phyloP scores from a whole-genome alignment of 2,113 vertebrate species.

The Nipponia nippon region DNA sequence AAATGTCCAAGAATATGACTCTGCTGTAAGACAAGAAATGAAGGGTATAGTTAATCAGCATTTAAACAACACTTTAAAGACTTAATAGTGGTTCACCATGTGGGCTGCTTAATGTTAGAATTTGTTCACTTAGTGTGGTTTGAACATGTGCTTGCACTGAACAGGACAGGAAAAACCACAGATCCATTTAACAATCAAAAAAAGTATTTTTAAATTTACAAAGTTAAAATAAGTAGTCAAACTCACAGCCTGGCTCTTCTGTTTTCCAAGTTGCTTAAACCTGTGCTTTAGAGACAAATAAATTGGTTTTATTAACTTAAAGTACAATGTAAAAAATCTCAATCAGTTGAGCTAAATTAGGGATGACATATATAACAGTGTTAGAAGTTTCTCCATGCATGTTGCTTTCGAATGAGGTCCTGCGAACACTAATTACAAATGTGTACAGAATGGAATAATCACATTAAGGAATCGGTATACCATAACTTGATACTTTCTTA shows the following conservation, averaged over 20 bases:
- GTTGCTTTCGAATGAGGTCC: neutral
- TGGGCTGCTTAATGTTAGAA: neutral
- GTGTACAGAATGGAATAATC: neutral
- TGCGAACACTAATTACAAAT: neutral
- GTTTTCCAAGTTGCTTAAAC: neutral
- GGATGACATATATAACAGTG: neutral
- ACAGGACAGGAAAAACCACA: rapidly evolving
- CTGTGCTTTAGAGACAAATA: neutral
- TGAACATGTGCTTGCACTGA: neutral
- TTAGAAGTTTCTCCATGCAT: neutral
- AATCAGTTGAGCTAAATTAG: neutral
- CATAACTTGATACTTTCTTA: neutral
- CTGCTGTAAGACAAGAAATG: neutral
- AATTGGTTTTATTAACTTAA: neutral
- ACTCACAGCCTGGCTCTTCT: neutral
- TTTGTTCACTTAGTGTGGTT: neutral
- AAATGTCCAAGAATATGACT: neutral
- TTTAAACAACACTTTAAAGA: neutral
- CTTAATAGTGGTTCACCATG: neutral
- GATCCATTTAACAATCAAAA: neutral
- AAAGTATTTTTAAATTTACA: neutral
- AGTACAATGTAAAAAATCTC: neutral
- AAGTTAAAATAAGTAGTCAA: neutral
- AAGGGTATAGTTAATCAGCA: neutral
- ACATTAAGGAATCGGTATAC: neutral